These are phyloP conservation scores for Ashinkailepas kermadecensis DNA, from an alignment of 2,888 invertebrate species.

Conservation along the genomic window DNA sequence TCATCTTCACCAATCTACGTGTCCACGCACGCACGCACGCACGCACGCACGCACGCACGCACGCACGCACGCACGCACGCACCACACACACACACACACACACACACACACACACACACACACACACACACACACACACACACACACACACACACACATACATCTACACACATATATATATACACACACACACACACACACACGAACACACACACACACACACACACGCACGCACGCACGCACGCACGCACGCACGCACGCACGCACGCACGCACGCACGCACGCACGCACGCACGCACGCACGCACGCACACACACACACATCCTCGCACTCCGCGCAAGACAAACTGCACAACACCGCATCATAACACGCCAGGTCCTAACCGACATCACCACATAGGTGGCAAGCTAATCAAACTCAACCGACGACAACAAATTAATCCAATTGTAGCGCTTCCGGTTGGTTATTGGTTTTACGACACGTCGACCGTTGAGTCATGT, in stretches of 20 bases:
- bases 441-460: no score
- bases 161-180: conserved; percentile 28
- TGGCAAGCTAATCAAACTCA: no score
- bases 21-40: conserved; percentile 23
- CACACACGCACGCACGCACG: conserved; percentile 23
- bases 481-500: no score
- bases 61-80: conserved; percentile 28
- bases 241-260: conserved; percentile 25
- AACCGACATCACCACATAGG: no score
- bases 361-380: no score
- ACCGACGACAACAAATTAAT: no score
- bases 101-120: conserved; percentile 29
- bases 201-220: background rate
- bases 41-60: conserved; percentile 21
- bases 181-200: conserved; percentile 25
- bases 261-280: conserved; percentile 28
- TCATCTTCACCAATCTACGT: no score
- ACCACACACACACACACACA: conserved; percentile 29
- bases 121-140: conserved; percentile 26
- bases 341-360: no score
- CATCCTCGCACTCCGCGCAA: conserved; percentile 20
- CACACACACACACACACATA: background rate
- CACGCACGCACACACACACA: conserved; percentile 29
- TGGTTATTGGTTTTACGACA: no score
- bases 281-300: conserved; percentile 29